These are phyloP conservation scores for Epinephelus lanceolatus DNA, from an alignment of 2,113 vertebrate species.

Conservation along the genomic window DNA sequence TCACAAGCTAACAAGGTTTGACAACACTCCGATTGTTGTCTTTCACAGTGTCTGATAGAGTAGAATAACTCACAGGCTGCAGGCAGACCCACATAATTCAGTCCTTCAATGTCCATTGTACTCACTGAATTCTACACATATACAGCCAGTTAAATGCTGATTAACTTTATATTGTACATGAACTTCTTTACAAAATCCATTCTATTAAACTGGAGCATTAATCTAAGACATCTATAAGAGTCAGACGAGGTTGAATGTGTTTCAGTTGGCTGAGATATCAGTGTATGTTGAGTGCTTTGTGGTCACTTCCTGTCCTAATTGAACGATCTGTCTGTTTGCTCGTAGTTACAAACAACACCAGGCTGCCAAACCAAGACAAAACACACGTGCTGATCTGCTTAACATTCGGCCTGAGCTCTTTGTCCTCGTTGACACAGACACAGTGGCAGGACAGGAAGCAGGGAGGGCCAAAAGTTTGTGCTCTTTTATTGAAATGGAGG, in stretches of 20 bases:
- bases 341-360: conserved; percentile 24
- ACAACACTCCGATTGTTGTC: neutral
- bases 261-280: neutral
- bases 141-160: neutral
- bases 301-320: conserved; percentile 15
- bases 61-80: neutral
- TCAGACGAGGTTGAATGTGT: neutral
- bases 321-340: conserved; percentile 23
- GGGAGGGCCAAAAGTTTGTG: neutral
- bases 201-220: neutral
- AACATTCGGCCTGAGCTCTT: conserved; percentile 55
- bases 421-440: conserved; percentile 55
- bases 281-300: accelerated
- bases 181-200: neutral
- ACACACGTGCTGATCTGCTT: conserved; percentile 58
- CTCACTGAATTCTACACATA: neutral
- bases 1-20: neutral
- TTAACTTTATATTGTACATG: neutral
- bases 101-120: neutral
- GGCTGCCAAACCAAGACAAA: conserved; percentile 31
- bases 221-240: neutral
- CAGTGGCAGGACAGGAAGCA: neutral
- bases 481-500: neutral
- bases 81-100: neutral
- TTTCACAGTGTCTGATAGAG: neutral